Percentiles rank a stretch among this genome's conserved stretches.
Conservation (phyloP, 1,140 invertebrate genomes). For the Drosophila tsacasi region DNA sequence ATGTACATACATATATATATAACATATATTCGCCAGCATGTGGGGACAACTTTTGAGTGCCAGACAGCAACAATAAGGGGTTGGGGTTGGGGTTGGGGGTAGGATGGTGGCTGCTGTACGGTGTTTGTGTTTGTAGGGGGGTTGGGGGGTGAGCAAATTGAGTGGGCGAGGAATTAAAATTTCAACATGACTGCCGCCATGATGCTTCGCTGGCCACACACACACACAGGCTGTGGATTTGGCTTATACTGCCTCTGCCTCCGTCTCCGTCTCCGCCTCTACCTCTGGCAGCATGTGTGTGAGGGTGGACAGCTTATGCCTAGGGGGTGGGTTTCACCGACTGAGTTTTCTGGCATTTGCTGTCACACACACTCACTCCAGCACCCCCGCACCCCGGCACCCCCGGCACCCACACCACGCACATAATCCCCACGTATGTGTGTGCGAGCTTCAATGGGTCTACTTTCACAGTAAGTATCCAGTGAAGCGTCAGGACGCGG, state of each 20-base stretch:
- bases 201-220: slow-evolving; percentile 75
- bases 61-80: slow-evolving; percentile 70
- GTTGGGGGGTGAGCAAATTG: slow-evolving; percentile 58
- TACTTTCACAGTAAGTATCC: slow-evolving; percentile 80
- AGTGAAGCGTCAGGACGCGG: slow-evolving; percentile 79
- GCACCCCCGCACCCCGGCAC: background rate
- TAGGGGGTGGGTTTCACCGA: slow-evolving; percentile 62
- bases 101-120: background rate
- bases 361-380: slow-evolving; percentile 60
- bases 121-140: background rate
- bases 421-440: slow-evolving; percentile 29
- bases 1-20: slow-evolving; percentile 1
- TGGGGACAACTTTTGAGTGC: slow-evolving; percentile 73
- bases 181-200: slow-evolving; percentile 82
- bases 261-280: background rate
- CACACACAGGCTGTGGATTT: slow-evolving; percentile 43
- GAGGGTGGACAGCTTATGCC: slow-evolving; percentile 32
- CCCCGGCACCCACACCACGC: slow-evolving; percentile 22
- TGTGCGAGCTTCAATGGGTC: slow-evolving; percentile 72
- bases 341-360: slow-evolving; percentile 77
- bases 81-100: background rate
- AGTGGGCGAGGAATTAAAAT: slow-evolving; percentile 82
- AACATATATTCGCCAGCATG: slow-evolving; percentile 21
- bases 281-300: slow-evolving; percentile 18
- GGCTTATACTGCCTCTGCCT: slow-evolving; percentile 15